Base-by-base conservation (phyloP, 2,797 vertebrate genomes). In the Hydrophis major region DNA sequence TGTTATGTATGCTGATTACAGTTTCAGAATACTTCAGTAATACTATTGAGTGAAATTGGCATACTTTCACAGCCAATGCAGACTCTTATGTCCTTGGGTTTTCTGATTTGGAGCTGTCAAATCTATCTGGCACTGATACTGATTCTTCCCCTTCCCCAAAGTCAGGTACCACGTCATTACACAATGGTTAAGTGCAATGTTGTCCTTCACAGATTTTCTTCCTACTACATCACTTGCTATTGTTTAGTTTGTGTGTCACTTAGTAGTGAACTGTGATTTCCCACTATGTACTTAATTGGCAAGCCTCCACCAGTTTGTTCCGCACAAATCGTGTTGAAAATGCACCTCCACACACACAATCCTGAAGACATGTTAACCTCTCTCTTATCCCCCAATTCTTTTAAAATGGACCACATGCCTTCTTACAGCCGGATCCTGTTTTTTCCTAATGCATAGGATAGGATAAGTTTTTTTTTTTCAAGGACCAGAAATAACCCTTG, bases 231-330 rank as follows among this genome's bases (percentile, higher is more conserved):
- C 66, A 61, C 86, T 78, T 50, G 18, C 56, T 25, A 88, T 42
- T 93, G 86, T 93, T 93, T 83, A 88, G 86, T 74, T 42, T 93
- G 55, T 61, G 42, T 8, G 18, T 61, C 63, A n/a, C 11, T 83
- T 83, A 66, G 59, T 27, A 53, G 22, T 88, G 27, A 37, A 69
- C n/a, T 56, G 87, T 89, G 57, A 74, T 91, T 91, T 88, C 83
- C 56, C 32, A 86, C 25, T 63, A 56, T 12, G 56, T 55, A 37
- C 66, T 60, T 55, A 91, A 3, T 6, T 61, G 87, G 56, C n/a
- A 47, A 6, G 16, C n/a, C 47, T 47, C 57, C 90, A 91, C 66
- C 66, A 63, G 83, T 93, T 93, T 83, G 90, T 91, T 91, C 47
- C n/a, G 57, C 27, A 12, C 27, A 56, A 63, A 66, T 91, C 57